Evolutionary conservation across 2,888 invertebrate genomes (phyloP).

Genomic region (Scrobipalpa costella): DNA sequence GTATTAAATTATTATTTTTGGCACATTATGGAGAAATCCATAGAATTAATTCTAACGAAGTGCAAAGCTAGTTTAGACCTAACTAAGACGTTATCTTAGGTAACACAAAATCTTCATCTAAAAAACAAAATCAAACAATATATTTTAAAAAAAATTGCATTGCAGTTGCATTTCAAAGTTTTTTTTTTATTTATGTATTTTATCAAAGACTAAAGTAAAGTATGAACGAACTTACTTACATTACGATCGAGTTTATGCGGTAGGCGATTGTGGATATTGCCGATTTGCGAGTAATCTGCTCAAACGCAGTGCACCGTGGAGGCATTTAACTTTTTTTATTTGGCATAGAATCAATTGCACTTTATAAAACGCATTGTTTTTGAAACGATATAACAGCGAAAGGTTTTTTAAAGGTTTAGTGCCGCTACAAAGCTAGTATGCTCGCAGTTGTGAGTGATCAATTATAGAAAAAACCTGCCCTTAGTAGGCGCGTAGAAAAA

Average conservation of each 20-base stretch:
- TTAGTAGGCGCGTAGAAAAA: neutral
- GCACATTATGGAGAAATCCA: no score
- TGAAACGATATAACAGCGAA: neutral
- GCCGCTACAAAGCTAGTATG: neutral
- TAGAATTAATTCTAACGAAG: no score
- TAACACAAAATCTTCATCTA: no score
- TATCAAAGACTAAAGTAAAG: no score
- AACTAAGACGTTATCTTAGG: no score
- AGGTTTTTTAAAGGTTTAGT: neutral
- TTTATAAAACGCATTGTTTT: slow-evolving; percentile 7
- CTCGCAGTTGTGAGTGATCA: neutral
- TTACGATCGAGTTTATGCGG: neutral
- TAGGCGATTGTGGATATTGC: neutral
- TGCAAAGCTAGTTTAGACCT: no score
- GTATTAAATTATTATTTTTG: no score
- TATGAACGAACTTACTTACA: neutral
- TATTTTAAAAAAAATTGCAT: no score
- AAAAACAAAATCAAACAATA: no score
- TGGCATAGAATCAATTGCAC: neutral
- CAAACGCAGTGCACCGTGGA: slow-evolving; percentile 27
- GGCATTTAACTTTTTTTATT: slow-evolving; percentile 6
- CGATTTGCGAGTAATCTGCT: slow-evolving; percentile 24
- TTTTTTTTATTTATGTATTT: no score
- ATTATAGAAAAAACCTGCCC: neutral
- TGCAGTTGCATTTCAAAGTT: no score